A percentile compares a stretch with the other conserved stretches of the same genome.
These are phyloP conservation scores for Diorhabda carinulata DNA, from an alignment of 1,140 invertebrate species.

Conservation along the genomic window DNA sequence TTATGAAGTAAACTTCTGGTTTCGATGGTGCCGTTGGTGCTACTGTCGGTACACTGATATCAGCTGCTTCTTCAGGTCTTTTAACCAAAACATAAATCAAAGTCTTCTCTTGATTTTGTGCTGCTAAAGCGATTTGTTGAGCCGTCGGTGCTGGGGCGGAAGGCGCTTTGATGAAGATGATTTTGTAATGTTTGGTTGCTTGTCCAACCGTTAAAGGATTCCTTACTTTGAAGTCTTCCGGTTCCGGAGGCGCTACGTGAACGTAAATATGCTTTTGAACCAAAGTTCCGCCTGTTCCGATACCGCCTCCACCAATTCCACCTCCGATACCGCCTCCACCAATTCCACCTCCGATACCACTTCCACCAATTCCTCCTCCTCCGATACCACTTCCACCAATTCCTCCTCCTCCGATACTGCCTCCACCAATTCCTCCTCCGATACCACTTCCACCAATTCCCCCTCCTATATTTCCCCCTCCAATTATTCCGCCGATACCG, in stretches of 20 bases:
- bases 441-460: slow-evolving; percentile 7
- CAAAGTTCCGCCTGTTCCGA: slow-evolving; percentile 23
- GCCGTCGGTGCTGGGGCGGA: slow-evolving; percentile 68
- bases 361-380: slow-evolving; percentile 21
- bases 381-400: slow-evolving; percentile 22
- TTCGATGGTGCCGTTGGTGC: slow-evolving; percentile 75
- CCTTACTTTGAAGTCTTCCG: slow-evolving; percentile 58
- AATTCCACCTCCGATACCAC: neutral
- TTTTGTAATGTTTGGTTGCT: slow-evolving; percentile 85
- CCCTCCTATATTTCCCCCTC: neutral
- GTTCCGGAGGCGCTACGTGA: slow-evolving; percentile 63
- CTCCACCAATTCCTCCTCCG: slow-evolving; percentile 5
- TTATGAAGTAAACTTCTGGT: slow-evolving; percentile 86
- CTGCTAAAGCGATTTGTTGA: slow-evolving; percentile 68
- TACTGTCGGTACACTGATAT: slow-evolving; percentile 69
- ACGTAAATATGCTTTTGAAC: slow-evolving; percentile 78
- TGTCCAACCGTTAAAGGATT: slow-evolving; percentile 52
- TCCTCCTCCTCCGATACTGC: slow-evolving; percentile 11
- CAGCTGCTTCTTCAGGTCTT: slow-evolving; percentile 74
- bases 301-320: slow-evolving; percentile 14
- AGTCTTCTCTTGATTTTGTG: slow-evolving; percentile 81
- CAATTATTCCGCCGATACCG: neutral
- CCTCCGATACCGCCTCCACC: slow-evolving; percentile 22
- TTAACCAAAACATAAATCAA: slow-evolving; percentile 83
- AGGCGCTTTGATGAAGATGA: slow-evolving; percentile 85